Percentiles rank a stretch among this genome's conserved stretches.
Conservation (phyloP, 1,140 invertebrate genomes). For the Apis cerana region DNA sequence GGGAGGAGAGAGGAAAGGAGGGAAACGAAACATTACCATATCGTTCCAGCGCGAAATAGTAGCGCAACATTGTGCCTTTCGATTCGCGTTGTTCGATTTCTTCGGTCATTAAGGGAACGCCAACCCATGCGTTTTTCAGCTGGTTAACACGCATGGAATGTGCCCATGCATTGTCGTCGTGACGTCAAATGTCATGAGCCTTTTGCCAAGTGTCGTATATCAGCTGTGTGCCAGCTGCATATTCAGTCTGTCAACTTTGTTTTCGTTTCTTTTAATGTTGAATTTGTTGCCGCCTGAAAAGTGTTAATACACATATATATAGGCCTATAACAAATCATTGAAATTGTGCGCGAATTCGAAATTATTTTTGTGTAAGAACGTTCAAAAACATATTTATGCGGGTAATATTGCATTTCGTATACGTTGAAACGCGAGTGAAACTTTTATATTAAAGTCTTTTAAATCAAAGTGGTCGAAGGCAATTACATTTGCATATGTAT, state of each 20-base stretch:
- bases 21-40: conserved; percentile 31
- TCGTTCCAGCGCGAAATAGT: conserved; percentile 36
- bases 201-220: conserved; percentile 42
- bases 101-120: conserved; percentile 5
- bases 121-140: conserved; percentile 19
- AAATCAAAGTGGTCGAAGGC: conserved; percentile 39
- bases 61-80: conserved; percentile 42
- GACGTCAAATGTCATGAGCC: conserved; percentile 55
- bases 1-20: conserved; percentile 31
- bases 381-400: conserved; percentile 4
- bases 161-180: conserved; percentile 33
- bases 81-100: conserved; percentile 14
- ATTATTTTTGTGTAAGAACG: neutral
- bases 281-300: neutral
- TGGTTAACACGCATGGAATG: conserved; percentile 22
- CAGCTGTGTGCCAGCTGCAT: conserved; percentile 40
- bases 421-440: conserved; percentile 36
- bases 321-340: neutral
- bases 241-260: conserved; percentile 22
- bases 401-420: neutral
- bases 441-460: conserved; percentile 41
- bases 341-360: neutral
- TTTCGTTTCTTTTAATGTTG: conserved; percentile 28
- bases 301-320: neutral
- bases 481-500: neutral